Conservation (phyloP, 1,140 invertebrate genomes). For the Drosophila santomea region DNA sequence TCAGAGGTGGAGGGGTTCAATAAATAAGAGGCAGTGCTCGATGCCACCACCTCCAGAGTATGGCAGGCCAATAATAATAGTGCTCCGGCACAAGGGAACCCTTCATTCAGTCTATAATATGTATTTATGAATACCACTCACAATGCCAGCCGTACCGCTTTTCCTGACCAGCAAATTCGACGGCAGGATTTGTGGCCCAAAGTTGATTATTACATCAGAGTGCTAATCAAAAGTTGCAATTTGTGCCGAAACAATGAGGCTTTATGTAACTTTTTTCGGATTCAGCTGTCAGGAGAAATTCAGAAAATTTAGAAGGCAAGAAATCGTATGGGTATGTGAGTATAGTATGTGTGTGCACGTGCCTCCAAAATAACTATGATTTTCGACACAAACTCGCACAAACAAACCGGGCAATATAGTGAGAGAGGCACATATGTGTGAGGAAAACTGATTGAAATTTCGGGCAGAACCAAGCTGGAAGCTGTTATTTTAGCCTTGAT, state of each 20-base stretch:
- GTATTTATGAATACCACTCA: constrained; percentile 33
- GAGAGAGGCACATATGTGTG: constrained; percentile 12
- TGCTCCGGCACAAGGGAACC: constrained; percentile 35
- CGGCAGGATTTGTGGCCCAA: constrained; percentile 27
- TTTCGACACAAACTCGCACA: constrained; percentile 37
- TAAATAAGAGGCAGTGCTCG: constrained; percentile 67
- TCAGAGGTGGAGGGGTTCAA: constrained; percentile 40
- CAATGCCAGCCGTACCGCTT: neutral
- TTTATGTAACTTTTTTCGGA: constrained; percentile 53
- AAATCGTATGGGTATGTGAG: constrained; percentile 11
- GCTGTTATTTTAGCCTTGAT: constrained; percentile 31
- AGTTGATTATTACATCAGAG: constrained; percentile 68
- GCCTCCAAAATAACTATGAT: constrained; percentile 73
- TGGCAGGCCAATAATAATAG: constrained; percentile 54
- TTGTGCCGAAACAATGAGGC: constrained; percentile 51
- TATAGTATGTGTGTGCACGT: constrained; percentile 40
- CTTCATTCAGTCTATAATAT: constrained; percentile 72
- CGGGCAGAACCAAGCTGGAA: constrained; percentile 32
- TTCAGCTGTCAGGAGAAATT: constrained; percentile 59
- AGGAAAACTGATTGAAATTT: constrained; percentile 72
- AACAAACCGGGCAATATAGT: constrained; percentile 14
- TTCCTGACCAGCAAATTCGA: neutral
- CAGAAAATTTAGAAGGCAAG: constrained; percentile 47
- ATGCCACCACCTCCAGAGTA: constrained; percentile 55
- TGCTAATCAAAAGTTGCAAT: constrained; percentile 76